Evolutionary conservation across 2,113 vertebrate species (phyloP), one percentile per base, ranked within the genome.

Genomic region (Falcunculus frontatus): DNA sequence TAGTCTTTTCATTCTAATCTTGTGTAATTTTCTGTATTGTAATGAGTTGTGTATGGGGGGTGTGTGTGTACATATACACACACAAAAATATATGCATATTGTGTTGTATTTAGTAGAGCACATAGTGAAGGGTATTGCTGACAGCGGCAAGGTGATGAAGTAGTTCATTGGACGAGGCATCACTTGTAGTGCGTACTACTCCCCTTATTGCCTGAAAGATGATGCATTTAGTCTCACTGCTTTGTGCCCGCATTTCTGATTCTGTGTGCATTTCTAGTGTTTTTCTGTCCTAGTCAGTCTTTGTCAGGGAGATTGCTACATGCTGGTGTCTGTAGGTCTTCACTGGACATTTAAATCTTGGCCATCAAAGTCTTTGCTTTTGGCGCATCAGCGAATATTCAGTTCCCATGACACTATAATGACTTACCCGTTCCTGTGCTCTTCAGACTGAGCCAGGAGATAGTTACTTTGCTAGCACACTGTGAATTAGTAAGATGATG

Each of bases 141-240:
- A 23, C 55, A 60, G 53, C 33, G n/a, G n/a, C n/a, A n/a, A 68
- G 26, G 41, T 42, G 50, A 42, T 69, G 42, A 44, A 14, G 35
- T 64, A 23, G 10, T 56, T 93, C 7, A 19, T 4, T 64, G 49
- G 33, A 33, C 10, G 68, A 59, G 26, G 18, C 44, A 46, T 50
- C 0, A 1, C 4, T 22, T 49, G 32, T 35, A 67, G 26, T 49
- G 22, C 0, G 0, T 56, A 4, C 19, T 69, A 16, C 22, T 76
- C 13, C 57, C 4, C 29, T 77, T 27, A 13, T 32, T 56, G 41
- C 26, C 79, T 78, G 13, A 57, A 41, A 65, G 19, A 10, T 53
- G 33, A 65, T 60, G 15, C 23, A 6, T 60, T 87, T 65, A 49
- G 30, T 78, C 11, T 62, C 53, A 7, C 14, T 55, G 20, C 37